A percentile compares a stretch with the other conserved stretches of the same genome.
phyloP scores from a whole-genome alignment of 2,113 vertebrate species.

The Oplegnathus fasciatus region DNA sequence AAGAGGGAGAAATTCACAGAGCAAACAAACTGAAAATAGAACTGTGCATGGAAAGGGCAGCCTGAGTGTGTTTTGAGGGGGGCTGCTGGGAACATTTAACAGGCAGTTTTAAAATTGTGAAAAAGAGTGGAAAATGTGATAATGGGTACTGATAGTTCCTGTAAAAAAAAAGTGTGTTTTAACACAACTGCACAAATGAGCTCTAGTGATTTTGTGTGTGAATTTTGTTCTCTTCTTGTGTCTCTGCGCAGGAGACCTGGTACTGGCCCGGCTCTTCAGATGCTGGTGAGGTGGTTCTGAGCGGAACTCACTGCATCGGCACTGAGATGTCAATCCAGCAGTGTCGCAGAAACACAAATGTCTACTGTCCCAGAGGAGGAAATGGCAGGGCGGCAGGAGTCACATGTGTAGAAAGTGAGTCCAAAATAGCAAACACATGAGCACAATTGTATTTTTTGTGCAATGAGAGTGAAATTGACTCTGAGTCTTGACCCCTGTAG shows the following conservation, averaged over 20 bases:
- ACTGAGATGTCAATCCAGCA: conserved; percentile 91
- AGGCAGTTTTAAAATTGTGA: conserved; percentile 48
- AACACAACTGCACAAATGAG: conserved; percentile 13
- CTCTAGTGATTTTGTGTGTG: conserved; percentile 2
- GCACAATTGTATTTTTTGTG: neutral
- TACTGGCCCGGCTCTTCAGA: conserved; percentile 90
- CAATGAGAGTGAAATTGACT: conserved; percentile 3
- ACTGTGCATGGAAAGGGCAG: conserved; percentile 71
- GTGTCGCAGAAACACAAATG: conserved; percentile 88
- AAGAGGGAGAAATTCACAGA: conserved; percentile 73
- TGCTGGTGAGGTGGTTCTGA: conserved; percentile 87
- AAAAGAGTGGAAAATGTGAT: conserved; percentile 76
- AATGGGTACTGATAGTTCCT: conserved; percentile 65
- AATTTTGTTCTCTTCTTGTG: conserved; percentile 3
- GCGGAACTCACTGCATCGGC: conserved; percentile 89
- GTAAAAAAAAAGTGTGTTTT: conserved; percentile 31
- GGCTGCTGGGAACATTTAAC: conserved; percentile 63
- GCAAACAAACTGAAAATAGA: conserved; percentile 86
- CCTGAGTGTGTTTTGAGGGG: conserved; percentile 50
- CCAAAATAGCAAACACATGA: neutral
- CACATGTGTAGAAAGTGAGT: conserved; percentile 91
- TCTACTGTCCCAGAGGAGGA: conserved; percentile 90
- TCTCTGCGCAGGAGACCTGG: conserved; percentile 90
- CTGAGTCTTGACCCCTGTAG: conserved; percentile 74
- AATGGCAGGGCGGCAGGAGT: conserved; percentile 90